Conservation (phyloP, 2,797 vertebrate genomes). For the Amphiprion clarkii region DNA sequence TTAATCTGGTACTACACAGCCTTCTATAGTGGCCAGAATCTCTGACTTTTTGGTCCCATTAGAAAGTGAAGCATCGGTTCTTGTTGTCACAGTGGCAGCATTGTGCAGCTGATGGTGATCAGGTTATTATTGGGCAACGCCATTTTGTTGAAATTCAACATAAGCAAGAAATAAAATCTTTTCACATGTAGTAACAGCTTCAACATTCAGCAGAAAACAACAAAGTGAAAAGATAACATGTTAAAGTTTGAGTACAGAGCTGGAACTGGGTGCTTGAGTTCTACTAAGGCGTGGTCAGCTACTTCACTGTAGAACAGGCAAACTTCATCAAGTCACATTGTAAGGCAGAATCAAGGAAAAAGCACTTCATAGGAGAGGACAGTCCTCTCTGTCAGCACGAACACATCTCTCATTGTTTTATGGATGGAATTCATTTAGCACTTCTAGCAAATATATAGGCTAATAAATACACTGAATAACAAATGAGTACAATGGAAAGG, state of each 20-base stretch:
- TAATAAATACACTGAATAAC: slow-evolving; percentile 53
- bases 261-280: neutral
- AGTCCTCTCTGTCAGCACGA: neutral
- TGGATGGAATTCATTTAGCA: neutral
- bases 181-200: slow-evolving; percentile 13
- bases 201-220: slow-evolving; percentile 6
- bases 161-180: neutral
- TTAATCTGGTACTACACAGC: neutral
- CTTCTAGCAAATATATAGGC: slow-evolving; percentile 54
- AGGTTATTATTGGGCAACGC: neutral
- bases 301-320: neutral
- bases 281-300: slow-evolving; percentile 32
- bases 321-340: slow-evolving; percentile 5
- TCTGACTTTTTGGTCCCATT: too few relatives aligned
- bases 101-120: neutral
- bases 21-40: too few relatives aligned
- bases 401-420: slow-evolving; percentile 3
- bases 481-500: neutral
- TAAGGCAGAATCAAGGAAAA: slow-evolving; percentile 34
- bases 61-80: too few relatives aligned
- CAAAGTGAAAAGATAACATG: neutral
- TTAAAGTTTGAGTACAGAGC: neutral
- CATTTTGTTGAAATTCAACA: neutral
- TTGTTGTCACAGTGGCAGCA: too few relatives aligned
- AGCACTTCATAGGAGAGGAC: slow-evolving; percentile 21